Conservation (phyloP, 1,140 invertebrate species). For the Papilio machaon region DNA sequence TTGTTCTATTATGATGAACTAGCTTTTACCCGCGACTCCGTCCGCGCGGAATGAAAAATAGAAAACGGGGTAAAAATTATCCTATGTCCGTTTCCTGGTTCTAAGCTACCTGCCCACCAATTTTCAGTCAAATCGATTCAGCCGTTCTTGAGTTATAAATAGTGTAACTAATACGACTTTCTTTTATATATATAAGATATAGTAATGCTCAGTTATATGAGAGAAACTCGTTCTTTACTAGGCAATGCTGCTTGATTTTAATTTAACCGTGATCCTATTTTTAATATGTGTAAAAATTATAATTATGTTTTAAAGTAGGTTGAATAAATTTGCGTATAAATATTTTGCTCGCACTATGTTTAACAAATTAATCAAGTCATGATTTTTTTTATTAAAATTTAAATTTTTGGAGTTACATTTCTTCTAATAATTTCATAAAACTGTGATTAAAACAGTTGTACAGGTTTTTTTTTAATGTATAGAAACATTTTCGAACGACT, state of each 20-base stretch:
- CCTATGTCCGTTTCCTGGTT: no score
- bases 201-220: background rate
- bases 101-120: no score
- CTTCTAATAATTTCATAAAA: background rate
- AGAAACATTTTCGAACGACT: no score
- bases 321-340: background rate
- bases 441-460: background rate
- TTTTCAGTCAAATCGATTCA: no score
- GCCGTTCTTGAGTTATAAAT: no score
- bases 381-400: background rate
- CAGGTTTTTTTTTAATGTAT: background rate
- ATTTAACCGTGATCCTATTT: constrained; percentile 18
- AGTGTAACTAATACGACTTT: no score
- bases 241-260: background rate
- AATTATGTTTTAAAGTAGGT: background rate
- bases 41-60: no score
- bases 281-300: background rate
- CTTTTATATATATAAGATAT: no score
- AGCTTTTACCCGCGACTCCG: no score
- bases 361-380: background rate
- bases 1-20: constrained; percentile 13
- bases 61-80: no score
- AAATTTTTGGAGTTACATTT: background rate
- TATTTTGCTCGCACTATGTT: background rate
- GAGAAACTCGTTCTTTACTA: constrained; percentile 14